Evolutionary conservation across 2,113 vertebrate species (phyloP), one percentile per base, ranked within the genome.

Genomic region (Upupa epops): DNA sequence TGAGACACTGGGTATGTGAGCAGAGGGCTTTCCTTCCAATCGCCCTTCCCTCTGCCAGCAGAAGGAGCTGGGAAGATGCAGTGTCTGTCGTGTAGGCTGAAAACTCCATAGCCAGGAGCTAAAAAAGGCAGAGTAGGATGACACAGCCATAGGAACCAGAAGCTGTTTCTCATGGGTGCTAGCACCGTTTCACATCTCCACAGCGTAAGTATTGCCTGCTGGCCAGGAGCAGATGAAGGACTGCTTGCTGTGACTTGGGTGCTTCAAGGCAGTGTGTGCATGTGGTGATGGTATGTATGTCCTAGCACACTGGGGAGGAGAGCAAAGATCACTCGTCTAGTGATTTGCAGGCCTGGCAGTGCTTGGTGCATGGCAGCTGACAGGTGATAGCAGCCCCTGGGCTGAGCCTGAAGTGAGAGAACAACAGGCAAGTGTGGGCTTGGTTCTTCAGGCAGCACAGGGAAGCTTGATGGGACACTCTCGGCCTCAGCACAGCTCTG

Each of bases 21-120:
- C 80, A 93, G 89, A 93, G 71, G 66, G 5, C 52, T 94, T 92
- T 95, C 36, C 1, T 87, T 61, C 79, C 94, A 95, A 70, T 93
- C 87, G 89, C 89, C 87, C 25, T 83, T 91, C 87, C 25, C 81
- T 89, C 61, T 92, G 36, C 51, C 61, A 31, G 31, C 34, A 81
- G 89, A 86, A 66, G 34, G n/a, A 81, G 22, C 63, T 61, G 36
- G 77, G 82, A 58, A 17, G 82, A 79, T 26, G 73, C 31, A 25
- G 24, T 64, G 15, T 79, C 45, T 51, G 70, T 77, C 25, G 13
- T 61, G 40, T 8, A 56, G 61, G 12, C 29, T 69, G 48, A 72
- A 16, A 79, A 40, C 59, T 84, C 88, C 36, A 52, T 84, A 82
- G 28, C 20, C 46, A 58, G 51, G 28, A 88, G 36, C 31, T 92